Conservation (phyloP, 2,113 vertebrate species). For the Notechis scutatus region DNA sequence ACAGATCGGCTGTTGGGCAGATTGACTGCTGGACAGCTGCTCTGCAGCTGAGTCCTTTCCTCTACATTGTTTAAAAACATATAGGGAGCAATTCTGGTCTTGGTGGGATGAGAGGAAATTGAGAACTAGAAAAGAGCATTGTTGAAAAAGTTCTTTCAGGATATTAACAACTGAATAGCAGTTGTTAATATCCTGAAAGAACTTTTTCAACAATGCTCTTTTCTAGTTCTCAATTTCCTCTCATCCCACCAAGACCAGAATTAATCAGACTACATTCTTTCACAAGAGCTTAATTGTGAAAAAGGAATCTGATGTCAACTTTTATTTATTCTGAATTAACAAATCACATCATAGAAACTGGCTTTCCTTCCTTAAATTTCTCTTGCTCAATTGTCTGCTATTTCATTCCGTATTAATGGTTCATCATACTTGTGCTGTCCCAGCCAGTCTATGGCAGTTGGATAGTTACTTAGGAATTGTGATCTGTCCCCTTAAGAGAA, state of each 20-base stretch:
- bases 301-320: not conserved
- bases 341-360: not conserved
- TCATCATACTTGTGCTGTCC: too few relatives aligned
- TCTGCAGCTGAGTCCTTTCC: slow-evolving; percentile 61
- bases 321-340: not conserved
- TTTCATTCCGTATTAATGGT: not conserved
- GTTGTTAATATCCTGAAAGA: slow-evolving; percentile 54
- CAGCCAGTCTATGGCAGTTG: too few relatives aligned
- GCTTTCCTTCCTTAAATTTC: not conserved
- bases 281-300: not conserved
- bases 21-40: too few relatives aligned
- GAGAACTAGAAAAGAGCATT: slow-evolving; percentile 41
- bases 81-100: slow-evolving; percentile 56
- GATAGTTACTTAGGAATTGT: too few relatives aligned
- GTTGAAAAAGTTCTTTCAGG: slow-evolving; percentile 46
- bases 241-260: not conserved
- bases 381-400: not conserved
- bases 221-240: slow-evolving; percentile 41
- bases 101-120: slow-evolving; percentile 18
- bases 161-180: slow-evolving; percentile 55
- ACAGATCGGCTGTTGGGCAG: slow-evolving; percentile 62
- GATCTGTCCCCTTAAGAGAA: too few relatives aligned
- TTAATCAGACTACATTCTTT: not conserved
- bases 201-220: slow-evolving; percentile 39
- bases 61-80: slow-evolving; percentile 64